Conservation (phyloP, 2,888 invertebrate species). For the Brenthis daphne region DNA sequence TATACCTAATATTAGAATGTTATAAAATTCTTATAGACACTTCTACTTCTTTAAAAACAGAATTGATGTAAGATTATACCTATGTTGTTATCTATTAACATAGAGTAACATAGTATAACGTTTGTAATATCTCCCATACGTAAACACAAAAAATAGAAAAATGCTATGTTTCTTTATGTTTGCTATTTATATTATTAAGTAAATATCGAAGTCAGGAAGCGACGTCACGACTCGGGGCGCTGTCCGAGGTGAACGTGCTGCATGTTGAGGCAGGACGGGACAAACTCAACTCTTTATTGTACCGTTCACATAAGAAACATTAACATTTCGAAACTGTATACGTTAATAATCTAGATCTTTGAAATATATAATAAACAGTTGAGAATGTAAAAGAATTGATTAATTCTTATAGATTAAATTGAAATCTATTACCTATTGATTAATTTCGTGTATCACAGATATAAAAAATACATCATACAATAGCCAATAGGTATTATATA, state of each 20-base stretch:
- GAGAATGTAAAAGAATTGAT: no score
- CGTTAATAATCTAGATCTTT: neutral
- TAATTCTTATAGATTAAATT: no score
- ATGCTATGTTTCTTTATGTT: conserved; percentile 28
- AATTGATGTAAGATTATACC: no score
- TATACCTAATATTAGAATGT: no score
- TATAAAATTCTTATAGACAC: no score
- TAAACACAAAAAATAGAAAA: neutral
- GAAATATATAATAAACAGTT: neutral
- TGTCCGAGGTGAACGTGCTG: conserved; percentile 59
- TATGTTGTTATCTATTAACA: no score
- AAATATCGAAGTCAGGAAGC: conserved; percentile 42
- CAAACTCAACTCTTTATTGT: conserved; percentile 49
- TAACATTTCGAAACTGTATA: neutral
- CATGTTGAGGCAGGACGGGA: conserved; percentile 78
- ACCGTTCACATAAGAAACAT: conserved; percentile 53
- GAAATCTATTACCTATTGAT: no score
- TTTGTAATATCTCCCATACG: neutral
- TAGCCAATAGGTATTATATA: no score
- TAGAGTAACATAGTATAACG: neutral
- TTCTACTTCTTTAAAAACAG: no score
- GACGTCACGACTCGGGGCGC: conserved; percentile 39
- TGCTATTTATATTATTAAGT: conserved; percentile 42
- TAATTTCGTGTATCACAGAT: no score
- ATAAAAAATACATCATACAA: no score